These are phyloP conservation scores for Actinia equina DNA, from an alignment of 64 coral and sea anemone species.

Conservation along the genomic window DNA sequence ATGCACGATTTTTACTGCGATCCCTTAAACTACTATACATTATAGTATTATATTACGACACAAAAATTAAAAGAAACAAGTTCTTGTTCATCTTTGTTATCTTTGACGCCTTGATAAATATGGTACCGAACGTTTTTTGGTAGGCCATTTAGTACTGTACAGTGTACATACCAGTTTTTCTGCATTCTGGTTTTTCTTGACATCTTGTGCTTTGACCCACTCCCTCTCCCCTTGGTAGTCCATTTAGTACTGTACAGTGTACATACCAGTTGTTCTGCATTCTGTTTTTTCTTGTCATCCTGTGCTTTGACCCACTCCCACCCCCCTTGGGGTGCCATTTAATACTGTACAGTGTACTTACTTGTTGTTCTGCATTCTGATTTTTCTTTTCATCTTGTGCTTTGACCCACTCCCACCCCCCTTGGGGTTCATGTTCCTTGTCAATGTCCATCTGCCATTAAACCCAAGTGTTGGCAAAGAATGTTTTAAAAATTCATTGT, in stretches of 20 bases:
- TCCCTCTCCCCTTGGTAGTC: conserved; percentile 76
- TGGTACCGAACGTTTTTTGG: no score
- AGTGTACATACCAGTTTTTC: conserved; percentile 18
- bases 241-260: neutral
- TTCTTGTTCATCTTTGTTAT: no score
- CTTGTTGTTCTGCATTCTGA: conserved; percentile 59
- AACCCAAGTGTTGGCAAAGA: neutral
- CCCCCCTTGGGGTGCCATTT: conserved; percentile 63
- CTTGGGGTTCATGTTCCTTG: conserved; percentile 51
- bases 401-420: conserved; percentile 92
- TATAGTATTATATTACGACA: no score
- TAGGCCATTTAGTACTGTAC: neutral
- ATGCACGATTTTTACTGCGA: no score
- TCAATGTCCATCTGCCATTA: conserved; percentile 93
- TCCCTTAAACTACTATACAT: no score
- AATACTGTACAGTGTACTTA: neutral
- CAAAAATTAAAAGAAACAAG: no score
- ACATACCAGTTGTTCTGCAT: conserved; percentile 47
- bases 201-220: conserved; percentile 84
- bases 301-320: conserved; percentile 94
- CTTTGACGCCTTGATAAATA: neutral
- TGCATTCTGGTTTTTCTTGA: conserved; percentile 74
- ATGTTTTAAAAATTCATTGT: no score
- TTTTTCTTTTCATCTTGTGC: conserved; percentile 84
- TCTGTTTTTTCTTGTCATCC: conserved; percentile 78